A percentile compares a stretch with the other conserved stretches of the same genome.
phyloP scores from a whole-genome alignment of 1,140 invertebrate species.

The Drosophila orena region DNA sequence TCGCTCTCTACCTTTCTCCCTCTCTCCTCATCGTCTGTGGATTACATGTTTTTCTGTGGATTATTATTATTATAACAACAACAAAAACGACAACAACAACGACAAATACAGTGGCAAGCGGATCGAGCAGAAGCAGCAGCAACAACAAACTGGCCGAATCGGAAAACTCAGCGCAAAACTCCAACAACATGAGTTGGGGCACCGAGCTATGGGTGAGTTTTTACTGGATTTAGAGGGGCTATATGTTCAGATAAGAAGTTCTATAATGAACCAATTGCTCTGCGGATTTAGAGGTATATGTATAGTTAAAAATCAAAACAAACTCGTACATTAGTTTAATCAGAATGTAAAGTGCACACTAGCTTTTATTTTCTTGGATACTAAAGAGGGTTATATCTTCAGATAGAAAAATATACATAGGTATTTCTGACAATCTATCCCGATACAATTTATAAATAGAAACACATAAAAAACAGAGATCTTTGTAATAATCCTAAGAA shows the following conservation, averaged over 20 bases:
- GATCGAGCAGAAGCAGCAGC: constrained; percentile 62
- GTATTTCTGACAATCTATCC: too few relatives aligned
- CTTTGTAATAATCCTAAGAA: too few relatives aligned
- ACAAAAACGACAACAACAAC: constrained; percentile 41
- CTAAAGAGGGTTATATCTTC: too few relatives aligned
- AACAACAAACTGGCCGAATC: constrained; percentile 63
- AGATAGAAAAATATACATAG: too few relatives aligned
- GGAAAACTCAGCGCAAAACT: constrained; percentile 75
- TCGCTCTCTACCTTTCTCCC: constrained; percentile 2
- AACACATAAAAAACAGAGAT: too few relatives aligned
- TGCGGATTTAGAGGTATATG: too few relatives aligned
- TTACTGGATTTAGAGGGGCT: not conserved
- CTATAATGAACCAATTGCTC: too few relatives aligned
- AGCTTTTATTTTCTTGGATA: too few relatives aligned
- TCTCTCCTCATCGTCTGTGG: constrained; percentile 11
- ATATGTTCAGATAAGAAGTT: not conserved
- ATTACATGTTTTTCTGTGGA: constrained; percentile 53
- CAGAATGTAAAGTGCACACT: too few relatives aligned
- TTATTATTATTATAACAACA: constrained; percentile 46
- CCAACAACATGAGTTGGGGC: constrained; percentile 87
- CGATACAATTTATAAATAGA: too few relatives aligned
- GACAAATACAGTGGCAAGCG: constrained; percentile 61
- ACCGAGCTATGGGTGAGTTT: constrained; percentile 87
- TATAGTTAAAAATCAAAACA: too few relatives aligned
- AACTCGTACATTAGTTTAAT: too few relatives aligned